Evolutionary conservation across 2,888 invertebrate genomes (phyloP).

Genomic region (Drosophila nr. perissopoda): DNA sequence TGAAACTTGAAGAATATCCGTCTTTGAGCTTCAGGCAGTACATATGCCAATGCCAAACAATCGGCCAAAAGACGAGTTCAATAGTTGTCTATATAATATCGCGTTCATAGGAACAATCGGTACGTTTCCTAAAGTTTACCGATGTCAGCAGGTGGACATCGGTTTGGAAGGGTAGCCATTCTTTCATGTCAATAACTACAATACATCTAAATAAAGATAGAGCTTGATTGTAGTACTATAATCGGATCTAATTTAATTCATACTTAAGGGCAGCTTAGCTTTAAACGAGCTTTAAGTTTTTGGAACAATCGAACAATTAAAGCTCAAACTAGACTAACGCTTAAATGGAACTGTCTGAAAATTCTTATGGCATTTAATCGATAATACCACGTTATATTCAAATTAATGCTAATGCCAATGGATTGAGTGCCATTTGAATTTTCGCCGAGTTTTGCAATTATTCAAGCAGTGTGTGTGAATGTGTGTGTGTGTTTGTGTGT

Average conservation of each 20-base stretch:
- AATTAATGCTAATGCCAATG: constrained; percentile 29
- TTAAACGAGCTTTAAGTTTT: not conserved
- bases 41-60: not conserved
- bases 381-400: constrained; percentile 15
- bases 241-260: not conserved
- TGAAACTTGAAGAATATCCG: not conserved
- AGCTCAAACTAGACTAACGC: not conserved
- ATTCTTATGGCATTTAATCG: constrained; percentile 5
- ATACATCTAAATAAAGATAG: not conserved
- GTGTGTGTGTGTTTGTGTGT: constrained; percentile 6
- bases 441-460: constrained; percentile 56
- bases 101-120: not conserved
- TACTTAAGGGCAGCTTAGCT: not conserved
- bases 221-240: not conserved
- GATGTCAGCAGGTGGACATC: not conserved
- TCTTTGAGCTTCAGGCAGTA: not conserved
- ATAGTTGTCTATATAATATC: not conserved
- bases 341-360: not conserved
- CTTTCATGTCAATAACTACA: too few species aligned
- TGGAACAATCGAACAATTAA: not conserved
- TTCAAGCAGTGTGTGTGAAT: constrained; percentile 53
- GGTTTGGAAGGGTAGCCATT: not conserved
- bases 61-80: not conserved
- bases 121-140: not conserved
- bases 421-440: constrained; percentile 14